Evolutionary conservation across 2,113 vertebrate genomes (phyloP).

Genomic region (Anolis sagrei): DNA sequence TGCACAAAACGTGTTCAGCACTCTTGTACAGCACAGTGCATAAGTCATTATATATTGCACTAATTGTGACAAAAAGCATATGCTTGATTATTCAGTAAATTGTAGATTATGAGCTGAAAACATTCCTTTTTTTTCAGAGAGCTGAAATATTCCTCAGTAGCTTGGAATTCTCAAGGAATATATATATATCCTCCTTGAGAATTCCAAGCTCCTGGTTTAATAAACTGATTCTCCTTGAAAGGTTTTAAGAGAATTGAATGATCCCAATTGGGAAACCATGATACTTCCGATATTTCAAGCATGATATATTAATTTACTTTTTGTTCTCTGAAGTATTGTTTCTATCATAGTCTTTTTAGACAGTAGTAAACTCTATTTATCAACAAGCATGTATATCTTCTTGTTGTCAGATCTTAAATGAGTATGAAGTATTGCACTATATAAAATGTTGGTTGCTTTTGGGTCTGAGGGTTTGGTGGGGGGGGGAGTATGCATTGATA

Average conservation of each 20-base stretch:
- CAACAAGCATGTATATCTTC: slow-evolving; percentile 6
- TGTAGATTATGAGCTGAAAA: background rate
- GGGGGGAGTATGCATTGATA: background rate
- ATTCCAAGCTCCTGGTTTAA: background rate
- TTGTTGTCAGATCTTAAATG: slow-evolving; percentile 5
- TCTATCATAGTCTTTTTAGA: background rate
- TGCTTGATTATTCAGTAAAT: background rate
- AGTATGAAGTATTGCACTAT: background rate
- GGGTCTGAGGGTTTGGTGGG: slow-evolving; percentile 6
- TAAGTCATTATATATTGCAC: background rate
- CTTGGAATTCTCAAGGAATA: background rate
- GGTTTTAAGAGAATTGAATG: background rate
- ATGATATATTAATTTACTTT: background rate
- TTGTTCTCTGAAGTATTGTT: background rate
- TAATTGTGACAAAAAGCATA: background rate
- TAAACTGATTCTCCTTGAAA: background rate
- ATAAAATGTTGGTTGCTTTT: slow-evolving; percentile 1
- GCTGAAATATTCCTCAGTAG: background rate
- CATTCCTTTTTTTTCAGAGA: background rate
- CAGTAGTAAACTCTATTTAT: slow-evolving; percentile 19
- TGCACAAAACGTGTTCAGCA: background rate
- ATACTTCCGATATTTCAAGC: background rate
- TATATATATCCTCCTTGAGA: too few species aligned
- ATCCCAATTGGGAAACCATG: background rate
- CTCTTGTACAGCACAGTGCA: background rate